These are phyloP conservation scores for Uloborus diversus DNA, from an alignment of 1,140 invertebrate species.

Conservation along the genomic window DNA sequence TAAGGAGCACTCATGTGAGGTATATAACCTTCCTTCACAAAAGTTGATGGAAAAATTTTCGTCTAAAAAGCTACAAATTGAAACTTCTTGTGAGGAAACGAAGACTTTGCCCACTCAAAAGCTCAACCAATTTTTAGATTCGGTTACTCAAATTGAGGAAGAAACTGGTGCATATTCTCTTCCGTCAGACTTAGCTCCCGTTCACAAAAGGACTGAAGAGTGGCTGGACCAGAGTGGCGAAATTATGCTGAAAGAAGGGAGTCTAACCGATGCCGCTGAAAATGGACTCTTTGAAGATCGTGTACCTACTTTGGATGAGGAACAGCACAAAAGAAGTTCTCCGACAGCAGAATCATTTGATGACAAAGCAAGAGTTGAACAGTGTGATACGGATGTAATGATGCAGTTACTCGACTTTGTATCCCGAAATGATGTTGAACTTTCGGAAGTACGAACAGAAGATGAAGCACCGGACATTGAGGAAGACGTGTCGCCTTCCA, in stretches of 20 bases:
- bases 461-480: conserved; percentile 63
- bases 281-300: conserved; percentile 20
- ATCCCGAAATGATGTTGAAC: conserved; percentile 61
- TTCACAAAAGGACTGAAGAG: conserved; percentile 38
- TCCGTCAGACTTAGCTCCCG: conserved; percentile 9
- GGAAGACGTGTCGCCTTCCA: conserved; percentile 59
- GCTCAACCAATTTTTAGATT: conserved; percentile 31
- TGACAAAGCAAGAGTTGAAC: conserved; percentile 56
- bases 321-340: conserved; percentile 37
- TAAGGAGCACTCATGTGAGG: conserved; percentile 8
- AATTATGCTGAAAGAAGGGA: conserved; percentile 24
- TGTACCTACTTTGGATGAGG: conserved; percentile 27
- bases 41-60: conserved; percentile 41
- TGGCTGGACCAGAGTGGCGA: conserved; percentile 47
- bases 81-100: conserved; percentile 12
- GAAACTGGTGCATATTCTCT: background rate
- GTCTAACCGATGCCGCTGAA: conserved; percentile 3
- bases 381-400: conserved; percentile 35
- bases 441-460: conserved; percentile 61
- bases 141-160: conserved; percentile 4
- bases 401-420: conserved; percentile 43
- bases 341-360: conserved; percentile 56
- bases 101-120: background rate
- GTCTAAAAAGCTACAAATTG: conserved; percentile 30
- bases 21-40: conserved; percentile 32